Base-by-base conservation (phyloP, 1,140 invertebrate genomes). In the Proctacanthus coquilletti region DNA sequence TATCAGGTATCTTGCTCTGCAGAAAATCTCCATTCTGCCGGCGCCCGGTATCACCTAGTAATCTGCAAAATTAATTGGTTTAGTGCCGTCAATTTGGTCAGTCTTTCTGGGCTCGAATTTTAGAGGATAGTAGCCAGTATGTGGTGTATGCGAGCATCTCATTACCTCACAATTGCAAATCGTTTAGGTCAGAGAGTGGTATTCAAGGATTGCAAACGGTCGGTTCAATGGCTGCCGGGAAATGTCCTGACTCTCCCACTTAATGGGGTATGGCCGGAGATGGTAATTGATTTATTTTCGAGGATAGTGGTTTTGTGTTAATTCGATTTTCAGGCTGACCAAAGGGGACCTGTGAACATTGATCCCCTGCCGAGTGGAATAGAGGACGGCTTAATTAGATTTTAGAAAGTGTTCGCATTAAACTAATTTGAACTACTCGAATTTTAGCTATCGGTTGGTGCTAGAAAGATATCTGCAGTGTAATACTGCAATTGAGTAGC, bases 31-130 rank as follows among this genome's bases (percentile, higher is more conserved):
- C 34, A 18, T 32, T 33, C 17, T 20, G 15, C 14, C 40, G 34
- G 15, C 37, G 18, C 3, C 40, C 40, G 15, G 40, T 41, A 10
- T 35, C 40, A 14, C 27, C 37, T 8, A 39, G 10, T 11, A 30
- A 31, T 10, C 37, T 39, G 11, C 17, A 38, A 32, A 32, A 21
- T 27, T 27, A 27, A 27, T 27, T 27, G 23, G 23, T 27, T 27
- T 27, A 13, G 13, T 8, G 23, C 23, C 23, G 13, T 13, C 13
- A 9, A 27, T 27, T 13, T 13, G 13, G 23, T 13, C 8, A 27
- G 13, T 27, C 8, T 9, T 8, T 13, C 8, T 27, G 23, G 23
- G 13, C 8, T 13, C 13, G 23, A 13, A 27, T 27, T 13, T 27
- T 8, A 27, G 23, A 13, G 23, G 8, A 13, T 8, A 27, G 13